Base-by-base conservation (phyloP, 2,113 vertebrate species). In the Serilophus lunatus region DNA sequence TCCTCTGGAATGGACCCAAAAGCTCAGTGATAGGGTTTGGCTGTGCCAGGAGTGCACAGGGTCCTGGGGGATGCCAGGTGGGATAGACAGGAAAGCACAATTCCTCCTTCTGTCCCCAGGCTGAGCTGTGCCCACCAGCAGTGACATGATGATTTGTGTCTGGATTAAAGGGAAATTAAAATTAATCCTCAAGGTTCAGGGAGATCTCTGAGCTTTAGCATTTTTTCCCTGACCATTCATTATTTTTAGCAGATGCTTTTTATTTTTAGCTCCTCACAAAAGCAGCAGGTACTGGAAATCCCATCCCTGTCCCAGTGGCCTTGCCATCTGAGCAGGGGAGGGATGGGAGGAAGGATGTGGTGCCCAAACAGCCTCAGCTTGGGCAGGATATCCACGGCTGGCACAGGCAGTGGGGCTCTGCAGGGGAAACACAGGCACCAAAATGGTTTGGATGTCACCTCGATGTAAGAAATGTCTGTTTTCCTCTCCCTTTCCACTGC, bases 171-270 rank as follows among this genome's bases (percentile, higher is more conserved):
- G 54, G 89, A 96, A 93, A 88, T 78, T 31, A 68, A 81, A 95
- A 81, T 90, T 90, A 88, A 95, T 95, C 92, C 92, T 82, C 23
- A 0, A 36, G 36, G 82, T 38, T 82, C 65, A 69, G 61, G 90
- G 72, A 65, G 56, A 78, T 83, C 71, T 50, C 68, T 25, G 69
- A 50, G 89, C 22, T 69, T 95, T 92, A 92, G 42, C 51, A 0
- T 54, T 91, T 84, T 74, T 18, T 9, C 57, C 82, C 26, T n/a
- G 60, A 77, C 72, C 51, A 29, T n/a, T 76, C 86, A 38, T 59
- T 91, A 91, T 90, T 92, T 95, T 95, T 86, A 88, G 95, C 89
- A 83, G 84, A 77, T 28, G 5, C 6, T 59, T 61, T 57, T 75
- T 86, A 83, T 93, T 95, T 96, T 93, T 86, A 94, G 79, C 36